A percentile compares a stretch with the other conserved stretches of the same genome.
phyloP scores from a whole-genome alignment of 2,888 invertebrate genomes.

The Piscicola geometra region DNA sequence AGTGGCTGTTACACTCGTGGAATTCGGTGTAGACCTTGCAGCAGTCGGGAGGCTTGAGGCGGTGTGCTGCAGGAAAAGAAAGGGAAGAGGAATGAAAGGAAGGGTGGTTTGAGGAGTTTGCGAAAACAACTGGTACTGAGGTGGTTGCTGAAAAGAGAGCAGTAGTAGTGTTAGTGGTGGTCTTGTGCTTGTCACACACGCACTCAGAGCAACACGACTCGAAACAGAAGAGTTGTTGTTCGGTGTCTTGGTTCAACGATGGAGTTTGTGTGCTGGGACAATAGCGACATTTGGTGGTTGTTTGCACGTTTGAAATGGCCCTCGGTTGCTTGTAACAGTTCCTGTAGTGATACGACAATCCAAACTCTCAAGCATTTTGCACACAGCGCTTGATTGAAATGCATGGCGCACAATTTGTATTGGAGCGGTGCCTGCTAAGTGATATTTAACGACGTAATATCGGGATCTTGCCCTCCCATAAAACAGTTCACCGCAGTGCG shows the following conservation, averaged over 20 bases:
- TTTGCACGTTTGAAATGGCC: neutral
- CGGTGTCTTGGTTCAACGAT: neutral
- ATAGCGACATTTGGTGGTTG: neutral
- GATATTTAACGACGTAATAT: too few relatives aligned
- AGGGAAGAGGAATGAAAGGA: neutral
- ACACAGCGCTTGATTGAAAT: too few relatives aligned
- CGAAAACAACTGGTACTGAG: too few relatives aligned
- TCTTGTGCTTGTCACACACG: neutral
- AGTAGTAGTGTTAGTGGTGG: neutral
- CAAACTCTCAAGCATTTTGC: too few relatives aligned
- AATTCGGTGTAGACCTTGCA: constrained; percentile 3
- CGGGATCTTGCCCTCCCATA: too few relatives aligned
- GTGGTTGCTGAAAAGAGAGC: too few relatives aligned
- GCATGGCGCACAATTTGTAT: too few relatives aligned
- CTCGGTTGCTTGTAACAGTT: neutral
- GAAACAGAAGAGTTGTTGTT: constrained; percentile 1
- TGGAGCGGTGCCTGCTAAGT: too few relatives aligned
- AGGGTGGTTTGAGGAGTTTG: neutral
- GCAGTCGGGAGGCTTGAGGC: neutral
- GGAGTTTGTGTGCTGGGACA: neutral
- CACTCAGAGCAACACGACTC: neutral
- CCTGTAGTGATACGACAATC: too few relatives aligned
- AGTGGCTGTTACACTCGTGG: neutral
- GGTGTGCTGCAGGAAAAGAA: neutral
- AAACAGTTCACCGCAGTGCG: too few relatives aligned